A percentile compares a stretch with the other conserved stretches of the same genome.
Conservation (phyloP, 2,113 vertebrate genomes). For the Galbula dea region DNA sequence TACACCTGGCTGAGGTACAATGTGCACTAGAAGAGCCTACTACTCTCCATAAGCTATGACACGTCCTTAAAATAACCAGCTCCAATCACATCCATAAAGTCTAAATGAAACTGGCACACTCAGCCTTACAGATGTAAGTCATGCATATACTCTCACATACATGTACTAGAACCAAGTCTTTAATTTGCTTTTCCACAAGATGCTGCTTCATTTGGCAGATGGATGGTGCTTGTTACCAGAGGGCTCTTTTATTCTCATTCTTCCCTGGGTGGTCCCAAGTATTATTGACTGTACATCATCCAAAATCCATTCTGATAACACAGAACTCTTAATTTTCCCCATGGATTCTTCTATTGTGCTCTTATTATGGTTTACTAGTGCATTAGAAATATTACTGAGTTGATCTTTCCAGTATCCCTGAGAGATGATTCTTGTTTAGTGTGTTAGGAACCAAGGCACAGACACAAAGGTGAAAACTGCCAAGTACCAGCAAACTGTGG, state of each 20-base stretch:
- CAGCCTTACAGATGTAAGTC: background rate
- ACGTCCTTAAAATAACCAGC: background rate
- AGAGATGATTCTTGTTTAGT: background rate
- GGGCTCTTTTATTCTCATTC: background rate
- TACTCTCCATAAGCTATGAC: background rate
- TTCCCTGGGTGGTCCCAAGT: slow-evolving; percentile 15
- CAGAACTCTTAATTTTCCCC: slow-evolving; percentile 32
- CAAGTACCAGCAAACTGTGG: background rate
- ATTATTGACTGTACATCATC: background rate
- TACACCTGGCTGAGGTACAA: background rate
- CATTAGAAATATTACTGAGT: slow-evolving; percentile 13
- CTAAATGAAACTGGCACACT: background rate
- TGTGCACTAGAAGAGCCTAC: background rate
- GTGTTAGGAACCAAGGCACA: background rate
- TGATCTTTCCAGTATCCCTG: background rate
- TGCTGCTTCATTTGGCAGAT: background rate
- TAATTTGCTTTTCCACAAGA: background rate
- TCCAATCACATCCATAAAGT: background rate
- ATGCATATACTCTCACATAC: background rate
- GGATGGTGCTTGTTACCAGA: background rate
- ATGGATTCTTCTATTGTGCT: background rate
- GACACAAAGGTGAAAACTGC: background rate
- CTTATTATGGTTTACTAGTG: background rate
- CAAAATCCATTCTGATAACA: slow-evolving; percentile 8
- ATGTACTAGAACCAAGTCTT: background rate